Base-by-base conservation (phyloP, 2,797 vertebrate species). In the Falco naumanni region DNA sequence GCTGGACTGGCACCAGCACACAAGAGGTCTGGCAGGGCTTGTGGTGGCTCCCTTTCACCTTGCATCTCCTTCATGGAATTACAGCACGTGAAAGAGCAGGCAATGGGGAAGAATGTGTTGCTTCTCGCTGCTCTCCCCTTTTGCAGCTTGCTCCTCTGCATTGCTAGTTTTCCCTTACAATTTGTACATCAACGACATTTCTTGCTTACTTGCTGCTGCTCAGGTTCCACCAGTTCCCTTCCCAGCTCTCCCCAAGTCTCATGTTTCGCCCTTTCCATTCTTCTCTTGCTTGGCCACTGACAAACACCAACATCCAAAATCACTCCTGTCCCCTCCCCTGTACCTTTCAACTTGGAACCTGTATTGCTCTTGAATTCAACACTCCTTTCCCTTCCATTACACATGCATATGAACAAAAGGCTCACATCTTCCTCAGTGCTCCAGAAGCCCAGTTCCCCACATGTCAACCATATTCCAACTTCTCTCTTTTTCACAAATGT, bases 11-110 rank as follows among this genome's bases (percentile, higher is more conserved):
- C 64, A 66, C 47, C 74, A 92, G 70, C 70, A 45, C 43, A 21
- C 12, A 69, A 14, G 34, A 69, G 37, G 16, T 45, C 63, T 54
- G 82, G 7, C 0, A 0, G 47, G 59, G 24, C 4, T 0, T 25
- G 54, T 15, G 60, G 48, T 4, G 1, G 68, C 60, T 71, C 33
- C 65, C 39, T 29, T 20, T 47, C 6, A 3, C 75, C 70, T 39
- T 29, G 29, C 43, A 59, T 45, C 74, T 87, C 70, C 61, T 43
- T 47, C 25, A 10, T 2, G 13, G 8, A 39, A 69, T 22, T 61
- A 64, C 19, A 37, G 70, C 0, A 1, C 19, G 41, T 9, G 8
- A 20, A 37, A 79, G 45, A 69, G 50, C 50, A 53, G 19, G 60
- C 64, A 51, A 6, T 5, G 39, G 70, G 39, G 10, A 91, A 54